Evolutionary conservation across 1,140 invertebrate genomes (phyloP), one percentile per base, ranked within the genome.

Genomic region (Cephus cinctus): DNA sequence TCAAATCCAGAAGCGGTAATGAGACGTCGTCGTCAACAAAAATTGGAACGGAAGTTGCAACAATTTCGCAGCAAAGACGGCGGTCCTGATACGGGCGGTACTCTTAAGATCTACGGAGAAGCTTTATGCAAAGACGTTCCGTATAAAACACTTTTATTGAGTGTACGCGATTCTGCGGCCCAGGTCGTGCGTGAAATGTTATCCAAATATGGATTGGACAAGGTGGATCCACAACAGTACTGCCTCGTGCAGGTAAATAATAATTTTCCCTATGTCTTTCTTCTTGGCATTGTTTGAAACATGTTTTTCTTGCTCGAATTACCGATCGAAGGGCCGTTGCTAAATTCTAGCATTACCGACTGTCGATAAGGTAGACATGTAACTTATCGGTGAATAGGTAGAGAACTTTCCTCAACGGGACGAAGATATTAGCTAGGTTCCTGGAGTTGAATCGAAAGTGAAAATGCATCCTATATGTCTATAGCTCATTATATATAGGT

Each of bases 1-100:
- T 98, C 95, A 40, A 99, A 99, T 81, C 97, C 97, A 6, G 97
- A 99, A 80, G 94, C 95, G 44, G 97, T 99, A 44, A 98, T 99
- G 97, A 83, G 95, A 50, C 83, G 96, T 23, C 80, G 96, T 47
- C 78, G 97, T n/a, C 95, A 98, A 67, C 94, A 98, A 72, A 98
- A 98, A 72, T 80, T 99, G 35, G 96, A 99, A 75, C 88, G 92
- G 61, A 98, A 97, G 73, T 77, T 99, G 54, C 92, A 98, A 71
- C 93, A 98, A 72, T 98, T 98, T 75, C 82, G 92, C 19, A 93
- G 89, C 48, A 90, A 93, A 66, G 89, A 92, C 60, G 91, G 95
- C 36, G 96, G 95, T 9, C 95, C 93, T n/a, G 87, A 89, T 61
- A 89, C 86, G 2, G 91, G 97, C 39, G 97, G 96, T 36, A 98